Evolutionary conservation across 64 coral and sea anemone genomes (phyloP).

Genomic region (Astreopora myriophthalma): DNA sequence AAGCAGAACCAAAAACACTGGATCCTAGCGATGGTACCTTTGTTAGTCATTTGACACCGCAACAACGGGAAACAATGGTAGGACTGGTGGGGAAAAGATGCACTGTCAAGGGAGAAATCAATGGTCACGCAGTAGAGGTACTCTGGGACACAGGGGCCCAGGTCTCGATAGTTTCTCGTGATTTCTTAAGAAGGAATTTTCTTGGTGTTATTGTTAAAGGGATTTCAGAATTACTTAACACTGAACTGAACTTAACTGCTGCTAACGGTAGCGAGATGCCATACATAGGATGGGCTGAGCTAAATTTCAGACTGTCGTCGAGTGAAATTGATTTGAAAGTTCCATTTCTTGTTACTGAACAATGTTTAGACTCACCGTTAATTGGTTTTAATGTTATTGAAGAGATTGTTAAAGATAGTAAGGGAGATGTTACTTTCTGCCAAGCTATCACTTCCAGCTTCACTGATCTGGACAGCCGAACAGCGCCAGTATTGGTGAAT

Average conservation of each 20-base stretch:
- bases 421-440: background rate
- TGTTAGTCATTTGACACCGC: background rate
- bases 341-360: background rate
- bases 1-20: background rate
- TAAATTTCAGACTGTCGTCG: background rate
- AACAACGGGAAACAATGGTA: background rate
- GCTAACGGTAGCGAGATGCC: constrained; percentile 54
- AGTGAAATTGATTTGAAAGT: background rate
- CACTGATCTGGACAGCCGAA: background rate
- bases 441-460: background rate
- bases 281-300: background rate
- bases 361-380: background rate
- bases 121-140: constrained; percentile 10
- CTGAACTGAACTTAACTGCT: constrained; percentile 21
- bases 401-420: background rate
- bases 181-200: background rate
- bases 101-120: background rate
- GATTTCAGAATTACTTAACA: constrained; percentile 20
- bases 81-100: constrained; percentile 16
- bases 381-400: background rate
- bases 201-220: background rate
- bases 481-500: background rate
- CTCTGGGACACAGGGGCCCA: constrained; percentile 53
- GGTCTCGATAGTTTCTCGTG: constrained; percentile 14
- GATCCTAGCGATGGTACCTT: background rate